phyloP scores from a whole-genome alignment of 2,888 invertebrate genomes.

The Eupithecia tripunctaria region DNA sequence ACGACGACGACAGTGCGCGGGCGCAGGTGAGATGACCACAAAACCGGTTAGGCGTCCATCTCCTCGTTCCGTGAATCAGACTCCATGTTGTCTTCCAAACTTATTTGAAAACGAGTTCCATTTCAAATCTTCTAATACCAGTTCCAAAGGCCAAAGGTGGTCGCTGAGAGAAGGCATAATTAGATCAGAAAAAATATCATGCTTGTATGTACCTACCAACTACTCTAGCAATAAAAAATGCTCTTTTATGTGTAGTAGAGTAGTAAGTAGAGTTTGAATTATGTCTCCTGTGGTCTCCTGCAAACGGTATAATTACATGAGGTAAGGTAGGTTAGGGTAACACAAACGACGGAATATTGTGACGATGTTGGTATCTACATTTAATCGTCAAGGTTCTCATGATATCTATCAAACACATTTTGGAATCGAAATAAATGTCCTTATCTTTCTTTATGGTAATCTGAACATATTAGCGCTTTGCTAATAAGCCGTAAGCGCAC shows the following conservation, averaged over 20 bases:
- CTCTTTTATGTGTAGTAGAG: too few relatives aligned
- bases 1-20: constrained; percentile 48
- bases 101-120: constrained; percentile 20
- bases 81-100: constrained; percentile 33
- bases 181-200: constrained; percentile 1
- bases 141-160: constrained; percentile 3
- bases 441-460: constrained; percentile 14
- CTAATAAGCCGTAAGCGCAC: constrained; percentile 32
- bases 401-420: not conserved
- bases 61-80: constrained; percentile 48
- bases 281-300: too few relatives aligned
- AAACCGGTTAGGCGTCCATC: constrained; percentile 73
- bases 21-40: constrained; percentile 67
- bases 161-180: not conserved
- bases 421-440: not conserved
- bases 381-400: not conserved
- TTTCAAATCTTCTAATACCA: constrained; percentile 2
- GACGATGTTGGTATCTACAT: not conserved
- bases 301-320: too few relatives aligned
- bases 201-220: not conserved
- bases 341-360: not conserved
- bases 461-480: constrained; percentile 20
- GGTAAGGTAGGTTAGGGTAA: too few relatives aligned
- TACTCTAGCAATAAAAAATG: too few relatives aligned
- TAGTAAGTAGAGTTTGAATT: too few relatives aligned